These are phyloP conservation scores for Pachliopta kotzebuea DNA, from an alignment of 2,888 invertebrate species.

Conservation along the genomic window DNA sequence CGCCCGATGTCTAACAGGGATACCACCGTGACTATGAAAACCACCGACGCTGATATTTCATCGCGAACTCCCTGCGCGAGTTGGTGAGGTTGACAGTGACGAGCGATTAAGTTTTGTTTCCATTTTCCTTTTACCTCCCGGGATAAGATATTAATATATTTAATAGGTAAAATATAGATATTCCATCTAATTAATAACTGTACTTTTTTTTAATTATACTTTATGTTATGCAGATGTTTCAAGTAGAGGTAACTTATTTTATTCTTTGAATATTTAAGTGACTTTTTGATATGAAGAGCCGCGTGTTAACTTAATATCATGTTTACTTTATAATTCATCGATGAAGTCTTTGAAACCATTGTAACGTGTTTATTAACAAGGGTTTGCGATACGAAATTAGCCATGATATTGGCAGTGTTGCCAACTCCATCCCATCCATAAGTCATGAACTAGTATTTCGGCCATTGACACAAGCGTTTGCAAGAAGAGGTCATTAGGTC, in stretches of 20 bases:
- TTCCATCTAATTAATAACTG: too few species aligned
- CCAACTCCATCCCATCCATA: conserved; percentile 30
- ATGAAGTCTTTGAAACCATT: neutral
- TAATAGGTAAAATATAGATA: too few species aligned
- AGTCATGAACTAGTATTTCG: conserved; percentile 43
- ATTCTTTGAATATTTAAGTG: too few species aligned
- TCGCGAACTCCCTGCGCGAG: conserved; percentile 20
- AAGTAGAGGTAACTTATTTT: too few species aligned
- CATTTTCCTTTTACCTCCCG: conserved; percentile 14
- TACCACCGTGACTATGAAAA: neutral
- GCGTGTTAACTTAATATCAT: too few species aligned
- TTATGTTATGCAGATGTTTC: too few species aligned
- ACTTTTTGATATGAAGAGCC: too few species aligned
- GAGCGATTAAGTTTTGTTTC: conserved; percentile 18
- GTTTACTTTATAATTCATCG: neutral
- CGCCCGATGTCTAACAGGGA: neutral
- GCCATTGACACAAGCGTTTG: conserved; percentile 10
- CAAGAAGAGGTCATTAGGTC: neutral
- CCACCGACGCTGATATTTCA: conserved; percentile 16
- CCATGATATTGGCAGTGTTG: conserved; percentile 2
- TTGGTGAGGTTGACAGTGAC: conserved; percentile 29
- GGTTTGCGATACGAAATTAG: neutral
- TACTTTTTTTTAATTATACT: too few species aligned
- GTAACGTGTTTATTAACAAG: neutral
- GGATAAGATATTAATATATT: too few species aligned